Evolutionary conservation across 2,888 invertebrate species (phyloP).

Genomic region (Priocnemis perturbator): DNA sequence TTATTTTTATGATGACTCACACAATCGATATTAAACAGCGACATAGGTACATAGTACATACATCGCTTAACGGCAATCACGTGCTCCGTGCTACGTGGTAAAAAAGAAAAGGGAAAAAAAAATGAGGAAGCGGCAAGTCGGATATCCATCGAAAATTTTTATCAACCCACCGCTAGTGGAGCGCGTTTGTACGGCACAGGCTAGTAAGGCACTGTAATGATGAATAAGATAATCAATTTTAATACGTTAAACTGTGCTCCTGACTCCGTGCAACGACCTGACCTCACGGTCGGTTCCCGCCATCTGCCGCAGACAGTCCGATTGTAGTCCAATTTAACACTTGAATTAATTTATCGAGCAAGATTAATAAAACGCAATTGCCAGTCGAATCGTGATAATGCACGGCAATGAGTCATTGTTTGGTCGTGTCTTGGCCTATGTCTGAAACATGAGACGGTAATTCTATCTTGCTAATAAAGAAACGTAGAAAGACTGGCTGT

Average conservation of each 20-base stretch:
- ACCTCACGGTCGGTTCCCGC: conserved; percentile 55
- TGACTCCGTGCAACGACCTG: conserved; percentile 54
- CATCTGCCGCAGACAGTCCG: conserved; percentile 58
- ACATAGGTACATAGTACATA: no score
- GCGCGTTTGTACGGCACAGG: conserved; percentile 21
- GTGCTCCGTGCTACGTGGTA: no score
- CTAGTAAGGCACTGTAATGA: conserved; percentile 31
- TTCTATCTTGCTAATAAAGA: no score
- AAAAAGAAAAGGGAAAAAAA: no score
- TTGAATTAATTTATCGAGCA: conserved; percentile 65
- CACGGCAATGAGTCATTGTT: conserved; percentile 20
- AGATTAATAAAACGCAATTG: conserved; percentile 68
- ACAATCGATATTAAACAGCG: no score
- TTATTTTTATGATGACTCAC: no score
- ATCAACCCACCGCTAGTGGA: conserved; percentile 14
- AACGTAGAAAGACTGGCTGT: no score
- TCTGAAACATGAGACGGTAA: no score
- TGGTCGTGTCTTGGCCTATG: no score
- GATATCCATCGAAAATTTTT: conserved; percentile 6
- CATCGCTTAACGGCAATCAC: no score
- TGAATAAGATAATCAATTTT: conserved; percentile 59
- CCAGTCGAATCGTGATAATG: conserved; percentile 42
- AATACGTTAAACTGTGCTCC: conserved; percentile 58
- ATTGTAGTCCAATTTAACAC: conserved; percentile 69
- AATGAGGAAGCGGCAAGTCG: not conserved